A percentile compares a stretch with the other conserved stretches of the same genome.
Conservation (phyloP, 2,888 invertebrate species). For the Dendrolimus houi region DNA sequence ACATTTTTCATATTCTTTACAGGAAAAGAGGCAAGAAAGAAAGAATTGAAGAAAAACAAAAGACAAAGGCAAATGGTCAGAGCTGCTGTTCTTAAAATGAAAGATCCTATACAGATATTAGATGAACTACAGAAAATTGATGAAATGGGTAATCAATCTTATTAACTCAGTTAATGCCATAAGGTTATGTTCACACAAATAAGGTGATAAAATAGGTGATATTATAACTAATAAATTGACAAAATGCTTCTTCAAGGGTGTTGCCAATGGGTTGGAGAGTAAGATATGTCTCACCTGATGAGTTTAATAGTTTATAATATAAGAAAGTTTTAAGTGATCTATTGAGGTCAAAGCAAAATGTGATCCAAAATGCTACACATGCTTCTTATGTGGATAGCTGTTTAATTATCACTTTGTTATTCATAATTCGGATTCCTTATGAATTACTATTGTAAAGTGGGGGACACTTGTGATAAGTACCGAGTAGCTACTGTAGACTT, state of each 20-base stretch:
- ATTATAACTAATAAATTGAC: no score
- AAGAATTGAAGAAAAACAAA: conserved; percentile 98
- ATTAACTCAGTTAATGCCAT: neutral
- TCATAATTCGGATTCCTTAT: no score
- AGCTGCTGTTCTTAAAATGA: conserved; percentile 97
- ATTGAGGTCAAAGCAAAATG: no score
- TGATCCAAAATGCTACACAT: no score
- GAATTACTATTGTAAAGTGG: no score
- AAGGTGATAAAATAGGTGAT: no score
- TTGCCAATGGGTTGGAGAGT: neutral
- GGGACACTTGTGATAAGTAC: no score
- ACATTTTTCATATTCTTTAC: conserved; percentile 1
- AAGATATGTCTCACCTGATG: neutral
- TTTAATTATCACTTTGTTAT: no score
- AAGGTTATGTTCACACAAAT: no score
- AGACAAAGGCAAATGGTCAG: conserved; percentile 97
- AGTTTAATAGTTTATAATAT: neutral
- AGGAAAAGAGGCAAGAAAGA: conserved; percentile 98
- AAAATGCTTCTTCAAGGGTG: neutral
- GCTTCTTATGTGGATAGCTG: no score
- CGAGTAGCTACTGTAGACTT: no score
- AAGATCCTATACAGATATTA: conserved; percentile 96
- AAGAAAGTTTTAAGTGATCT: no score
- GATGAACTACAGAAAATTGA: conserved; percentile 98
- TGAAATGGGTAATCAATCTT: conserved; percentile 89